Conservation (phyloP, 2,888 invertebrate species). For the Hemithea aestivaria region DNA sequence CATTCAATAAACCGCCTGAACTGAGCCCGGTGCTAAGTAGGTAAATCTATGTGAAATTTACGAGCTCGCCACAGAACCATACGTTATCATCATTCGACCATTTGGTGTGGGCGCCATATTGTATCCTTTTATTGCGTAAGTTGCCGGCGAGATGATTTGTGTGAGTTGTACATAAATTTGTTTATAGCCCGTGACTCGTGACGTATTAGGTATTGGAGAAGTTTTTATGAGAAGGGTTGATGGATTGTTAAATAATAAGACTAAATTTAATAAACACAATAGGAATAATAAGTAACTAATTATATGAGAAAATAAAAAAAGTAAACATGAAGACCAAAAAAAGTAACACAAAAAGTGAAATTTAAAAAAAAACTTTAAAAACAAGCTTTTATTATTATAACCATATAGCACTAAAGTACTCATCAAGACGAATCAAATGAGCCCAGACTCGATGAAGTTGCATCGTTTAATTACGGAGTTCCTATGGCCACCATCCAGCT, state of each 20-base stretch:
- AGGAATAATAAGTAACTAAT: too few relatives aligned
- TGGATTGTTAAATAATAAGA: slow-evolving; percentile 4
- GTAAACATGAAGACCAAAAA: too few relatives aligned
- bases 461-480: too few relatives aligned
- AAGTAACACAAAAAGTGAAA: too few relatives aligned
- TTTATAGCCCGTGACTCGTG: slow-evolving; percentile 14
- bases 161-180: slow-evolving; percentile 21
- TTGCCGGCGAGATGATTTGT: slow-evolving; percentile 34
- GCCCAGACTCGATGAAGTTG: too few relatives aligned
- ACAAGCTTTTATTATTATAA: too few relatives aligned
- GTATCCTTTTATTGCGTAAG: slow-evolving; percentile 54
- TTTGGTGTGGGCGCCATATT: slow-evolving; percentile 48
- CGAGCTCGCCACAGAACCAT: slow-evolving; percentile 25
- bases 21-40: slow-evolving; percentile 3
- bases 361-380: too few relatives aligned
- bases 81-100: slow-evolving; percentile 50
- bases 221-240: slow-evolving; percentile 4
- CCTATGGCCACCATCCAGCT: too few relatives aligned
- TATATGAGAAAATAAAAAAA: too few relatives aligned
- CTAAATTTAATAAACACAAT: too few relatives aligned
- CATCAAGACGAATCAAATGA: too few relatives aligned
- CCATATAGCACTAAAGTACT: too few relatives aligned
- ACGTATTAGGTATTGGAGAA: slow-evolving; percentile 7
- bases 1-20: background rate
- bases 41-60: slow-evolving; percentile 22